Percentiles rank a stretch among this genome's conserved stretches.
phyloP scores from a whole-genome alignment of 1,140 invertebrate genomes.

The Fopius arisanus region DNA sequence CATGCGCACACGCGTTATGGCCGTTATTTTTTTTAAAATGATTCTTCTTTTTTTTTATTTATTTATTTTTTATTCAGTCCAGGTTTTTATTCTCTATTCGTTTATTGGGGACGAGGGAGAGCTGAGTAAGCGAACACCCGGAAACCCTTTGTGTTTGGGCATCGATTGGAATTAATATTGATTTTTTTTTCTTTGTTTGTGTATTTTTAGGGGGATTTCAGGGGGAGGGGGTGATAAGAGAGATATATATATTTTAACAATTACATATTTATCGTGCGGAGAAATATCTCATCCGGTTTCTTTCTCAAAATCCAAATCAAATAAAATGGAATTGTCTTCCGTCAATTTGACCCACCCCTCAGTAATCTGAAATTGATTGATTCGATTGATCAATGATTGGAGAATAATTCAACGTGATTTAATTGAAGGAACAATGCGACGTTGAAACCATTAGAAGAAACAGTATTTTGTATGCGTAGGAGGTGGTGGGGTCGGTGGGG shows the following conservation, averaged over 20 bases:
- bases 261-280: too few species aligned
- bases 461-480: not conserved
- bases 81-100: not conserved
- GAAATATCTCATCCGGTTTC: too few species aligned
- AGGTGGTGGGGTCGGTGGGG: not conserved
- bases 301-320: too few species aligned
- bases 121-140: not conserved
- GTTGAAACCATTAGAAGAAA: not conserved
- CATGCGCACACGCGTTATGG: not conserved
- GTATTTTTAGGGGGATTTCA: not conserved
- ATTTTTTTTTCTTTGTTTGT: not conserved
- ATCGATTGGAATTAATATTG: constrained; percentile 6
- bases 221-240: not conserved
- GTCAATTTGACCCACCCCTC: too few species aligned
- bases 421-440: not conserved
- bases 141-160: not conserved
- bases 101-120: not conserved
- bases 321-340: too few species aligned
- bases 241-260: too few species aligned
- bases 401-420: not conserved
- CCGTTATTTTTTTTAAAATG: too few species aligned
- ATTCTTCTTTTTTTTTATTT: too few species aligned
- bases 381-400: not conserved
- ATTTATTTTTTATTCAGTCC: not conserved
- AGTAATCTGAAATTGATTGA: too few species aligned